These are phyloP conservation scores for Fulica atra DNA, from an alignment of 2,113 vertebrate species.

Conservation along the genomic window DNA sequence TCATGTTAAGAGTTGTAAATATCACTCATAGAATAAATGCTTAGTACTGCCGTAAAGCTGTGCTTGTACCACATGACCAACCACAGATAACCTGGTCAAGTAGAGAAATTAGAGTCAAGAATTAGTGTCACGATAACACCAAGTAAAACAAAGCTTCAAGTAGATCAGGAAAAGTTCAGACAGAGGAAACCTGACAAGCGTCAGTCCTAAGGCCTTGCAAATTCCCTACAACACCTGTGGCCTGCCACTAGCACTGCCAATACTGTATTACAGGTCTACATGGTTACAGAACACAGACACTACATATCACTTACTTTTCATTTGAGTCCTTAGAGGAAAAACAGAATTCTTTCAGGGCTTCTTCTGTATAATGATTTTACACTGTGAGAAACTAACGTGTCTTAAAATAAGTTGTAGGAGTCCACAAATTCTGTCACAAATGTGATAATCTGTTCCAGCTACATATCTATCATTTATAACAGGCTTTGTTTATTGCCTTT, in stretches of 20 bases:
- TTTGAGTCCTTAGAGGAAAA: neutral
- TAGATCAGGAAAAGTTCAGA: neutral
- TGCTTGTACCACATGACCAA: neutral
- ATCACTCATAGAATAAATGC: neutral
- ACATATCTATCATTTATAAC: neutral
- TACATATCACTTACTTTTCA: neutral
- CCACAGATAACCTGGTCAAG: neutral
- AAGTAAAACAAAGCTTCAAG: neutral
- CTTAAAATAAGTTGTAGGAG: neutral
- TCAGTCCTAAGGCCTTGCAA: neutral
- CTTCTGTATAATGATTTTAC: neutral
- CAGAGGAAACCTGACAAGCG: neutral
- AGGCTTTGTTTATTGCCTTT: neutral
- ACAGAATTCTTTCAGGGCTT: neutral
- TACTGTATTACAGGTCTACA: neutral
- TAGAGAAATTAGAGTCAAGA: neutral
- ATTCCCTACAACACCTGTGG: accelerated
- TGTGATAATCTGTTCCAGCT: neutral
- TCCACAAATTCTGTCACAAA: neutral
- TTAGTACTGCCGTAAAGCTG: neutral
- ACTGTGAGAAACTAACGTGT: neutral
- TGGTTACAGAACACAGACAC: neutral
- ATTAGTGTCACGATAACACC: neutral
- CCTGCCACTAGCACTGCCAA: neutral
- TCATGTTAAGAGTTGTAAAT: neutral